Conservation (phyloP, 2,797 vertebrate species). For the Gymnodraco acuticeps region DNA sequence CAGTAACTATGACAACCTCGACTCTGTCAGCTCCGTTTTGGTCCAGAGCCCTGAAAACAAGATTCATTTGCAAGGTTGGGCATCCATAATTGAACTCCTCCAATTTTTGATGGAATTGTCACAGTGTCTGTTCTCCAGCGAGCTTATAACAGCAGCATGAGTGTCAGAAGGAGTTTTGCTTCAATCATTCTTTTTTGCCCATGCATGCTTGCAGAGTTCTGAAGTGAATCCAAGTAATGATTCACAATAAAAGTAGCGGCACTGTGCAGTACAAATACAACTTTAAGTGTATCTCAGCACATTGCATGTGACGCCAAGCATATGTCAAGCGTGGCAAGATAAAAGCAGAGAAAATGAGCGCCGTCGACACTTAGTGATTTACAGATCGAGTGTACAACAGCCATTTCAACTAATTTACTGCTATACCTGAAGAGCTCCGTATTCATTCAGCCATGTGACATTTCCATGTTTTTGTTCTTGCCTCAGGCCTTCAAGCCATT, state of each 20-base stretch:
- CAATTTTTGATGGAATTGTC: slow-evolving; percentile 83
- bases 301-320: slow-evolving; percentile 56
- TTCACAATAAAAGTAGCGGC: slow-evolving; percentile 63
- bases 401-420: slow-evolving; percentile 32
- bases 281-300: slow-evolving; percentile 60
- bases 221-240: slow-evolving; percentile 70
- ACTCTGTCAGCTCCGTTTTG: slow-evolving; percentile 99
- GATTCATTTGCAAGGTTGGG: slow-evolving; percentile 97
- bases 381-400: slow-evolving; percentile 24
- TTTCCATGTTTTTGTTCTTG: slow-evolving; percentile 42
- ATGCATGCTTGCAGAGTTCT: slow-evolving; percentile 56
- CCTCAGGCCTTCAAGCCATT: slow-evolving; percentile 92
- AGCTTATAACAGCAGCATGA: slow-evolving; percentile 70
- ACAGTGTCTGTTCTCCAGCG: slow-evolving; percentile 75
- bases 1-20: slow-evolving; percentile 99
- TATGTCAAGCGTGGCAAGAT: slow-evolving; percentile 35
- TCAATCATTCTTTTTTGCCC: slow-evolving; percentile 72
- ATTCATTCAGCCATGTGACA: slow-evolving; percentile 39
- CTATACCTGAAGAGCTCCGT: slow-evolving; percentile 25
- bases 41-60: slow-evolving; percentile 99
- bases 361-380: slow-evolving; percentile 34
- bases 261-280: slow-evolving; percentile 57
- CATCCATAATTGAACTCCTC: slow-evolving; percentile 83
- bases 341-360: slow-evolving; percentile 24
- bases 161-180: slow-evolving; percentile 79